Percentiles rank a stretch among this genome's conserved stretches.
These are phyloP conservation scores for Balaeniceps rex DNA, from an alignment of 2,113 vertebrate genomes.

Conservation along the genomic window DNA sequence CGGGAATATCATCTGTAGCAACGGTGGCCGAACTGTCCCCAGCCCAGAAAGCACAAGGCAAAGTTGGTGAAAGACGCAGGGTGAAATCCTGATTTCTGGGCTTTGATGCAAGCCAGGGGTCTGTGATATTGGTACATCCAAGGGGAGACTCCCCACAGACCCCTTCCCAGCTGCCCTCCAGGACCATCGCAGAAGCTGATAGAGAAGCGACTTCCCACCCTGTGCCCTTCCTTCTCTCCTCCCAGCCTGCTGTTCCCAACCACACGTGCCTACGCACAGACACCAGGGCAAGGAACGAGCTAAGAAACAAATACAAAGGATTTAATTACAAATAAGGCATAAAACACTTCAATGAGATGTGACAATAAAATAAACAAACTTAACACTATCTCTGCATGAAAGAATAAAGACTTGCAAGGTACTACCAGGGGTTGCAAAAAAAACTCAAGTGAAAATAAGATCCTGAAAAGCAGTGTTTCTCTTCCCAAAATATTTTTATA, in stretches of 20 bases:
- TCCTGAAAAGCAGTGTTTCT: background rate
- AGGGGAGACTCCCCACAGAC: background rate
- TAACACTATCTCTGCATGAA: background rate
- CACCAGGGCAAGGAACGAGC: background rate
- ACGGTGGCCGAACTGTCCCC: background rate
- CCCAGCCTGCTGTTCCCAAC: background rate
- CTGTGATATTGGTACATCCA: background rate
- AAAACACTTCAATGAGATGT: background rate
- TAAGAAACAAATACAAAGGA: background rate
- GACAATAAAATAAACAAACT: background rate
- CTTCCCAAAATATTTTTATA: constrained; percentile 10
- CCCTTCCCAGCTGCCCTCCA: background rate
- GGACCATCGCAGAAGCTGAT: fast-evolving
- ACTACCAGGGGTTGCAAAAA: background rate
- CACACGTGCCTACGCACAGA: background rate
- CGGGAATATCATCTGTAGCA: background rate
- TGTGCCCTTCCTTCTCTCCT: background rate
- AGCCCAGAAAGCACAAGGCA: background rate
- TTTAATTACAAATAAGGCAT: background rate
- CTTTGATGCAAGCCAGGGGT: background rate
- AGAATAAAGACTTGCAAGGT: background rate
- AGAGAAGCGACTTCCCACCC: background rate
- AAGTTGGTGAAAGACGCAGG: background rate
- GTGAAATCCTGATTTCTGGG: fast-evolving
- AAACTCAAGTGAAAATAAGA: background rate